Evolutionary conservation across 2,113 vertebrate genomes (phyloP).

Genomic region (Seriola quinqueradiata): DNA sequence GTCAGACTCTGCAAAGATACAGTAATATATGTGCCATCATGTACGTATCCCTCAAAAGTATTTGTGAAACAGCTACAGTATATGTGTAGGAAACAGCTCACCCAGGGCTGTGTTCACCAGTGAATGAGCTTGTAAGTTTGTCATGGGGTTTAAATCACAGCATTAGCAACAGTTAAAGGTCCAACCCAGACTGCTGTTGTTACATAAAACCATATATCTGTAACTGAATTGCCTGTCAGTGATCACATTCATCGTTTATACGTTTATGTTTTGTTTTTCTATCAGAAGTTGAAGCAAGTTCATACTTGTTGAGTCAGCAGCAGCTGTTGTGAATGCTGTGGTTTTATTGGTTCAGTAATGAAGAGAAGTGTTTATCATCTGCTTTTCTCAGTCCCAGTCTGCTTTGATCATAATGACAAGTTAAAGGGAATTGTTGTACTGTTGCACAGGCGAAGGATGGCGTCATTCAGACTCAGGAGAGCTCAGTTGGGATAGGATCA

Average conservation of each 20-base stretch:
- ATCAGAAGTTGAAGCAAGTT: not conserved
- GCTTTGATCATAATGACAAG: not conserved
- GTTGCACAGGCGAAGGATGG: no score
- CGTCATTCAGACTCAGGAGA: conserved; percentile 51
- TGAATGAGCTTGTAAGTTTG: conserved; percentile 24
- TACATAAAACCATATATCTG: not conserved
- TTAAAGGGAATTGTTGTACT: not conserved
- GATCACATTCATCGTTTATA: not conserved
- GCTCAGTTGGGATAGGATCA: conserved; percentile 92
- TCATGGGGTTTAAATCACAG: conserved; percentile 71
- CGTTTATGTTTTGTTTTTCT: not conserved
- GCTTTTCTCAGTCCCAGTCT: not conserved
- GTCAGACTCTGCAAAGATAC: not conserved
- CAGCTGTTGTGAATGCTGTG: not conserved
- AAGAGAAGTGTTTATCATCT: not conserved
- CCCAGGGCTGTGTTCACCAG: not conserved
- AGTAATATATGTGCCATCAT: not conserved
- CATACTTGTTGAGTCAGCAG: not conserved
- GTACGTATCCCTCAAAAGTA: not conserved
- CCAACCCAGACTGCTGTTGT: conserved; percentile 16
- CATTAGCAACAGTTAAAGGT: conserved; percentile 30
- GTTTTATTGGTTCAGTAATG: not conserved
- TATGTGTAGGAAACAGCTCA: not conserved
- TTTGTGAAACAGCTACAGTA: not conserved
- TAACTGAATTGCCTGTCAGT: not conserved